Conservation (phyloP, 2,888 invertebrate genomes). For the Orchestes rusci region DNA sequence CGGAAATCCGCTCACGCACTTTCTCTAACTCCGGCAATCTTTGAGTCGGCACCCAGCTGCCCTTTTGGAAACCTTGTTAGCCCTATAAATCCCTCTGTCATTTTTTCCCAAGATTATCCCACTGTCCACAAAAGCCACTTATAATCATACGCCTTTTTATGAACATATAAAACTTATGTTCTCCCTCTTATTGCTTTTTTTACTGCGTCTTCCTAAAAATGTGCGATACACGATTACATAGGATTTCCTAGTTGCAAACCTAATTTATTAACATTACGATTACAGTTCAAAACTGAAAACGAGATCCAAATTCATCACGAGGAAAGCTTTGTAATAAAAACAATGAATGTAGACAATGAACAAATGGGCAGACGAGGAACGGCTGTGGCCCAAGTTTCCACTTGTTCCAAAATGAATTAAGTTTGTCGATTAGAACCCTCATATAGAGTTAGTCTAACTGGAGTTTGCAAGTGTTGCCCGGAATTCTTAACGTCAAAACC, state of each 20-base stretch:
- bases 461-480: conserved; percentile 26
- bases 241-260: too few species aligned
- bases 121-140: conserved; percentile 42
- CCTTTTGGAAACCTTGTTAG: conserved; percentile 39
- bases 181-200: conserved; percentile 23
- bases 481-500: conserved; percentile 8
- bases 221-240: conserved; percentile 4
- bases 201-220: conserved; percentile 13
- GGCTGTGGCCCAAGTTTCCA: conserved; percentile 27
- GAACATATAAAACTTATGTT: conserved; percentile 36
- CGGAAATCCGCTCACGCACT: conserved; percentile 36
- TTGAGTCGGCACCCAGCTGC: conserved; percentile 36
- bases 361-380: too few species aligned
- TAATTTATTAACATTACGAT: too few species aligned
- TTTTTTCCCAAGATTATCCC: conserved; percentile 37
- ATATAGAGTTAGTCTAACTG: conserved; percentile 32
- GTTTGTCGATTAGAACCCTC: conserved; percentile 39
- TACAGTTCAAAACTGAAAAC: too few species aligned
- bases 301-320: too few species aligned
- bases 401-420: conserved; percentile 39
- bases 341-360: neutral
- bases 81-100: conserved; percentile 41
- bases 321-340: too few species aligned
- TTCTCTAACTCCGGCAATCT: conserved; percentile 41
- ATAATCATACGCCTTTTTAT: conserved; percentile 44